Base-by-base conservation (phyloP, 1,140 invertebrate genomes). In the Halictus rubicundus region DNA sequence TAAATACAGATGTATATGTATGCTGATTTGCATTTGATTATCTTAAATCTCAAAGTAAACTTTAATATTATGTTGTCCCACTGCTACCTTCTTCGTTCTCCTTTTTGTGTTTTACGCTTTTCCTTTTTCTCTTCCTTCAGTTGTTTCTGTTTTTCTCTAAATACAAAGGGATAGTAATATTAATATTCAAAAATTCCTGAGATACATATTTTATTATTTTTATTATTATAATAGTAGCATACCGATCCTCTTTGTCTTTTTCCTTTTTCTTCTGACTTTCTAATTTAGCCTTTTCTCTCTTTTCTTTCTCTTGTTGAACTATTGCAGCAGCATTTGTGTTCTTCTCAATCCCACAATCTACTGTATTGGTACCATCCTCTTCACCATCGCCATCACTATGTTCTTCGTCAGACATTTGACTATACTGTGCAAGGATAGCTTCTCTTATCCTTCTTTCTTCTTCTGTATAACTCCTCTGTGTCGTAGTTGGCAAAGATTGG, bases 241-340 rank as follows among this genome's bases (percentile, higher is more conserved):
- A 97, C 96, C 97, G 94, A 89, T 98, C 97, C 87, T 97, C 97
- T 92, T 96, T 97, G 85, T 98, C 97, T 88, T 97, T 97, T 87
- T 97, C 97, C 87, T 97, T 97, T 84, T 98, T 98, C 81, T 95
- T 96, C 78, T 96, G 95, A 86, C 96, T 96, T 37, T 97, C 97
- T 21, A 94, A 88, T 85, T 96, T 96, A 5, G 96, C 95, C 87
- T 96, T 95, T 88, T 97, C 97, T 59, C 96, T 93, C 79, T 96
- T 95, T 84, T 97, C 96, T 87, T 95, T 95, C 78, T 97, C 96
- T 63, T 96, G 94, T 63, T 96, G 95, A 71, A 94, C 91, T 16
- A 97, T 96, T 87, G 95, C 94, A 46, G 95, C 92, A 12, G 94
- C 95, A 93, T 98, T 98, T 19, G 96, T 96, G 88, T 98, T 98